Conservation (phyloP, 2,888 invertebrate genomes). For the Drosophila trichaetosa region DNA sequence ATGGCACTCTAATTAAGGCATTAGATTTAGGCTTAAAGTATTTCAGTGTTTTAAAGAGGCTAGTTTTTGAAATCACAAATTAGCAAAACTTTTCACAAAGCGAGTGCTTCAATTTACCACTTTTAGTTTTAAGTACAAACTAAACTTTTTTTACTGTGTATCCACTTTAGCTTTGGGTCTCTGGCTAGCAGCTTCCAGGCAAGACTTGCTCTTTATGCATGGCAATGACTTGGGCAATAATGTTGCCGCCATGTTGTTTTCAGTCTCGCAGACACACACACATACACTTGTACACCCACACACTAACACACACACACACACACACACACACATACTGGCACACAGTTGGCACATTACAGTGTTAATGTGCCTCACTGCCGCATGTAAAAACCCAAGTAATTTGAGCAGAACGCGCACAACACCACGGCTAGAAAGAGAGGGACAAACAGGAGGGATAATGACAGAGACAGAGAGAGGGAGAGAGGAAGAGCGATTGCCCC, state of each 20-base stretch:
- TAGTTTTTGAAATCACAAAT: background rate
- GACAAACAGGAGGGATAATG: background rate
- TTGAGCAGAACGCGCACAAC: constrained; percentile 55
- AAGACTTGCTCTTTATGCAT: constrained; percentile 62
- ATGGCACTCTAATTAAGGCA: too few relatives aligned
- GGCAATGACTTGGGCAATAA: constrained; percentile 64
- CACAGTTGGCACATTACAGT: constrained; percentile 84
- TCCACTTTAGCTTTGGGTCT: constrained; percentile 4
- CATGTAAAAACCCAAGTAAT: constrained; percentile 81
- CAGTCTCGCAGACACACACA: constrained; percentile 30
- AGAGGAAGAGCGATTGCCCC: constrained; percentile 11
- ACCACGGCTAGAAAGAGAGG: constrained; percentile 21
- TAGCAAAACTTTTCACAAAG: background rate
- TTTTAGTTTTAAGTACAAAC: background rate
- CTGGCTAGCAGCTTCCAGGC: constrained; percentile 36
- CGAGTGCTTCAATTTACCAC: accelerated
- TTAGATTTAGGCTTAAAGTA: background rate
- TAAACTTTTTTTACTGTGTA: background rate
- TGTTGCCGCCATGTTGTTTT: constrained; percentile 81
- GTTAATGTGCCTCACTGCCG: constrained; percentile 83
- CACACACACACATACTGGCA: constrained; percentile 36
- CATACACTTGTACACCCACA: constrained; percentile 4
- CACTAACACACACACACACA: constrained; percentile 22
- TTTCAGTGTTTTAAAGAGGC: background rate
- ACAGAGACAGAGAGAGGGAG: constrained; percentile 18